phyloP scores from a whole-genome alignment of 2,113 vertebrate genomes.

The Hydropotes inermis region DNA sequence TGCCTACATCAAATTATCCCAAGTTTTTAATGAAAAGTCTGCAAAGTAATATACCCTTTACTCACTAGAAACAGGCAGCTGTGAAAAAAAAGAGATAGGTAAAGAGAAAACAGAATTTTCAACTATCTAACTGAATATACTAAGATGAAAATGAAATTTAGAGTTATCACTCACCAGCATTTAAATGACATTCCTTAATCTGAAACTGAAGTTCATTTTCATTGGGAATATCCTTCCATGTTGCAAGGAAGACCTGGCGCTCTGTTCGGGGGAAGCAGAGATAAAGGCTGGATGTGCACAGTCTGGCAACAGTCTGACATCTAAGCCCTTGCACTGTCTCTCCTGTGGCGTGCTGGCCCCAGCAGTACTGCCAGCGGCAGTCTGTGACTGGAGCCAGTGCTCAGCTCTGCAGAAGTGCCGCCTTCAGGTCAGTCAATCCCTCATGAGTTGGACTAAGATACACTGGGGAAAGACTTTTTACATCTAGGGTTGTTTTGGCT shows the following conservation, averaged over 20 bases:
- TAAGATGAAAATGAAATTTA: constrained; percentile 31
- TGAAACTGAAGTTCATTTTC: constrained; percentile 99
- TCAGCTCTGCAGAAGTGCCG: background rate
- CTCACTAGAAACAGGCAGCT: background rate
- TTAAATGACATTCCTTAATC: constrained; percentile 98
- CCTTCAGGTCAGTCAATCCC: background rate
- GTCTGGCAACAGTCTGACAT: background rate
- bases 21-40: background rate
- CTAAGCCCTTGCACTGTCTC: background rate
- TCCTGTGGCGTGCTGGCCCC: background rate
- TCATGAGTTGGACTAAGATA: background rate
- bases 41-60: background rate
- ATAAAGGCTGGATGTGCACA: background rate
- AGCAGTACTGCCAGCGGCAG: background rate
- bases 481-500: background rate
- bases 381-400: background rate
- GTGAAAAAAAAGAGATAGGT: background rate
- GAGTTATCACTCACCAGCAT: constrained; percentile 88
- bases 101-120: constrained; percentile 20
- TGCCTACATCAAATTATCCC: background rate
- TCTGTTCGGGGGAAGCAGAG: constrained; percentile 80
- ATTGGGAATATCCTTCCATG: constrained; percentile 99
- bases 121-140: background rate
- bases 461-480: background rate
- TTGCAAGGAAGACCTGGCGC: constrained; percentile 98